phyloP scores from a whole-genome alignment of 2,113 vertebrate genomes.

The Platysternon megacephalum region DNA sequence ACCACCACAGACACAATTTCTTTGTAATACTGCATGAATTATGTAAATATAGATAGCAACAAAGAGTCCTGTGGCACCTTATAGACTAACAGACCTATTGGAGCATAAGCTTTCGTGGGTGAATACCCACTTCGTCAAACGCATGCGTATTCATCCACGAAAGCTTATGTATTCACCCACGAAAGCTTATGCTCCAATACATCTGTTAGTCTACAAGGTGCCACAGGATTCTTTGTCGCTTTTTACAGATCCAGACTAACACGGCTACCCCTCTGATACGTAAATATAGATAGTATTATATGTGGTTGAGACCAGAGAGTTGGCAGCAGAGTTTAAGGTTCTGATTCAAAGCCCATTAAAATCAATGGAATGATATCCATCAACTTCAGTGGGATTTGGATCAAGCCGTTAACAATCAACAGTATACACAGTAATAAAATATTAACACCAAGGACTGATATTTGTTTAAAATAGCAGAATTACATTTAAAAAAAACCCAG shows the following conservation, averaged over 20 bases:
- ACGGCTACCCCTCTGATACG: too few relatives aligned
- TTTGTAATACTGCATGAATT: background rate
- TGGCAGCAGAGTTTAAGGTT: background rate
- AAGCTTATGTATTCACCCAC: too few relatives aligned
- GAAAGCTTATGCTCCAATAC: too few relatives aligned
- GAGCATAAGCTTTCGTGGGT: too few relatives aligned
- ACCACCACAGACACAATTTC: background rate
- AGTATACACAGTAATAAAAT: rapidly evolving
- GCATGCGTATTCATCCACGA: too few relatives aligned
- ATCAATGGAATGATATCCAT: background rate
- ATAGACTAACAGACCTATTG: too few relatives aligned
- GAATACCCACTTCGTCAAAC: too few relatives aligned
- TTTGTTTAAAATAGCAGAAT: rapidly evolving
- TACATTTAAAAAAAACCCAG: background rate
- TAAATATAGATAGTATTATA: background rate
- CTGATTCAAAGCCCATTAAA: background rate
- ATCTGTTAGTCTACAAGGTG: too few relatives aligned
- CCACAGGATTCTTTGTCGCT: too few relatives aligned
- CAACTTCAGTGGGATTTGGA: background rate
- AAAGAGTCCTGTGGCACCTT: too few relatives aligned
- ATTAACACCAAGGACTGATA: rapidly evolving
- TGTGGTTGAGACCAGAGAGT: background rate
- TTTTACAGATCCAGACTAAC: too few relatives aligned
- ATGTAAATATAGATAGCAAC: background rate
- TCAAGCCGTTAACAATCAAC: rapidly evolving